Percentiles rank a stretch among this genome's conserved stretches.
Evolutionary conservation across 1,140 invertebrate species (phyloP).

Genomic region (Saccostrea cuccullata): DNA sequence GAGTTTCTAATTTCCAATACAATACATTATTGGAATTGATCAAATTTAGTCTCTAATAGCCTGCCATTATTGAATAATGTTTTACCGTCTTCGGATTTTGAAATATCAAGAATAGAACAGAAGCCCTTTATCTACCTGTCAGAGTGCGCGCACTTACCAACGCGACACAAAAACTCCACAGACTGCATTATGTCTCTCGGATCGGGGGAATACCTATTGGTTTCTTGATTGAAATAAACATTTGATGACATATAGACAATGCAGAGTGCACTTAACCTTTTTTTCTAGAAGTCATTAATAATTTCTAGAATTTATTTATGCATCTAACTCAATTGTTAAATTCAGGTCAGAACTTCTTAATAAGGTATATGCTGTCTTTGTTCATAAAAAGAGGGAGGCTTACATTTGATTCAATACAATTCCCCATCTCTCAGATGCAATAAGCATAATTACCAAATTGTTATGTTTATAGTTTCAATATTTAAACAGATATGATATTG

Average conservation of each 20-base stretch:
- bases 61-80: conserved; percentile 22
- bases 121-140: neutral
- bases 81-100: conserved; percentile 6
- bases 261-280: neutral
- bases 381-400: neutral
- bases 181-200: neutral
- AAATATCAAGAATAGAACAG: neutral
- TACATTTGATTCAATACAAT: neutral
- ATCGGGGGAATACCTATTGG: too few relatives aligned
- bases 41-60: conserved; percentile 18
- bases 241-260: neutral
- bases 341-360: neutral
- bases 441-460: neutral
- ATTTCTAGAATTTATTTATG: neutral
- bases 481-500: neutral
- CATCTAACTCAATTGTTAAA: neutral
- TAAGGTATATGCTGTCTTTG: neutral
- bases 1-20: neutral
- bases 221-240: neutral
- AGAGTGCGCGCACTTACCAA: neutral
- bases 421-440: neutral
- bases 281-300: neutral
- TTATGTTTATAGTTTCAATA: neutral
- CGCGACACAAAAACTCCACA: neutral
- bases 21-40: conserved; percentile 24